Conservation (phyloP, 2,888 invertebrate genomes). For the Drosophila borborema region DNA sequence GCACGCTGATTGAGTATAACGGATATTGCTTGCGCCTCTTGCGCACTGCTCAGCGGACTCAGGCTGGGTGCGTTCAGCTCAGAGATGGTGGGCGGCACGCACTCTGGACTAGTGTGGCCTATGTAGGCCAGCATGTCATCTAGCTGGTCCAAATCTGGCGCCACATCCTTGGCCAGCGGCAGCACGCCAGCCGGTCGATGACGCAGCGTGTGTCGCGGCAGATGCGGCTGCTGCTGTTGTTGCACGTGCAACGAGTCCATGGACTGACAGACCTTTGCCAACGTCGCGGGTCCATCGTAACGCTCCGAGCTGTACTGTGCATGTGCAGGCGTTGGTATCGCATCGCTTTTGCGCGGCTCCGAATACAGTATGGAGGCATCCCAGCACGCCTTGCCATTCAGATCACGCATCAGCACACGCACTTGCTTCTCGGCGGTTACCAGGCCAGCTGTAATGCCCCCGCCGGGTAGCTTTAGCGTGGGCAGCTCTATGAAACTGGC, state of each 20-base stretch:
- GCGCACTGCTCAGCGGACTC: constrained; percentile 90
- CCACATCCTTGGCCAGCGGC: constrained; percentile 92
- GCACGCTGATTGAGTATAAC: constrained; percentile 93
- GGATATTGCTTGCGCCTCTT: constrained; percentile 94
- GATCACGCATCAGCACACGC: constrained; percentile 93
- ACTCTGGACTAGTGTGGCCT: constrained; percentile 96
- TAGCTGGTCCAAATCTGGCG: constrained; percentile 95
- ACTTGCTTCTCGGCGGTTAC: constrained; percentile 93
- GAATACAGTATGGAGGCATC: constrained; percentile 96
- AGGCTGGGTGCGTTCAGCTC: constrained; percentile 92
- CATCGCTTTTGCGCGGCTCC: constrained; percentile 86
- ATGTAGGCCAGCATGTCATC: constrained; percentile 97
- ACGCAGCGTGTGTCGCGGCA: constrained; percentile 89
- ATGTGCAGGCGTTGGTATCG: constrained; percentile 22
- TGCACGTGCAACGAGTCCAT: constrained; percentile 81
- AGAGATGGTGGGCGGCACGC: constrained; percentile 88
- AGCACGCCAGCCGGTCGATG: constrained; percentile 91
- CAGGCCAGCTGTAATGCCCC: constrained; percentile 91
- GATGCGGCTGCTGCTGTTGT: constrained; percentile 84
- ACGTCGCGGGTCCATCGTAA: constrained; percentile 43
- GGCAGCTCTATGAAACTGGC: constrained; percentile 96
- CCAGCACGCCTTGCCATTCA: constrained; percentile 98
- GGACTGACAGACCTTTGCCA: constrained; percentile 45
- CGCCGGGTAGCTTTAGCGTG: constrained; percentile 91
- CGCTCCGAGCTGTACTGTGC: constrained; percentile 39